Evolutionary conservation across 2,888 invertebrate species (phyloP).

Genomic region (Drosophila paramelanica): DNA sequence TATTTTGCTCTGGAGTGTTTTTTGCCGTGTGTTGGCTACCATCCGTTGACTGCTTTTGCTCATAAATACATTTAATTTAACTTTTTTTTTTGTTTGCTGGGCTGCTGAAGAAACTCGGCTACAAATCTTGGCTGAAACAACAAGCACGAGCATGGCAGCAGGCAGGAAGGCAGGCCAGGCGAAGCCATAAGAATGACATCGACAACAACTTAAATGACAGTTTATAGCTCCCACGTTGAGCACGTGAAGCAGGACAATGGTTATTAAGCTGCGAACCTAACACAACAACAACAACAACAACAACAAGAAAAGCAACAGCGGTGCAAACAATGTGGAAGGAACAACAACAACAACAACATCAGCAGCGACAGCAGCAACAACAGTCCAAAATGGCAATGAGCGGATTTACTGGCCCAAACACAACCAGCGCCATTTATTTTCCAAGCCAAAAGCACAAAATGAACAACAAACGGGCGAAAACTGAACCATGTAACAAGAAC

Average conservation of each 20-base stretch:
- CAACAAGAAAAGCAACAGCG: conserved; percentile 25
- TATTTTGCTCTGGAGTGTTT: conserved; percentile 73
- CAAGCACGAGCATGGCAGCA: conserved; percentile 16
- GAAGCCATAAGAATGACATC: conserved; percentile 71
- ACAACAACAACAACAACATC: conserved; percentile 23
- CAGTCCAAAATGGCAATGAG: conserved; percentile 70
- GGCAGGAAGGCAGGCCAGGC: conserved; percentile 4
- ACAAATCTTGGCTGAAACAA: conserved; percentile 71
- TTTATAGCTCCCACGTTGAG: conserved; percentile 77
- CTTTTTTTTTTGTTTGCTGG: conserved; percentile 43
- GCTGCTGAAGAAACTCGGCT: conserved; percentile 60
- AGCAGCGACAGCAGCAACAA: conserved; percentile 19
- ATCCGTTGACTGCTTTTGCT: conserved; percentile 40
- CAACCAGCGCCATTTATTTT: conserved; percentile 72
- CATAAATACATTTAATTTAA: conserved; percentile 79
- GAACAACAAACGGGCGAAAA: conserved; percentile 54
- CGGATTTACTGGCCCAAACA: conserved; percentile 72
- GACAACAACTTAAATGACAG: conserved; percentile 80
- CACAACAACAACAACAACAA: conserved; percentile 29
- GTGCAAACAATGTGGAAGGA: conserved; percentile 43
- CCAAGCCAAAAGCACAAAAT: conserved; percentile 63
- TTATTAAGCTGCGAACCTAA: conserved; percentile 66
- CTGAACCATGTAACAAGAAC: conserved; percentile 32
- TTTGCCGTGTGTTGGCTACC: conserved; percentile 38
- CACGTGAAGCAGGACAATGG: conserved; percentile 68